These are phyloP conservation scores for Ceyx cyanopectus DNA, from an alignment of 2,113 vertebrate genomes.

Conservation along the genomic window DNA sequence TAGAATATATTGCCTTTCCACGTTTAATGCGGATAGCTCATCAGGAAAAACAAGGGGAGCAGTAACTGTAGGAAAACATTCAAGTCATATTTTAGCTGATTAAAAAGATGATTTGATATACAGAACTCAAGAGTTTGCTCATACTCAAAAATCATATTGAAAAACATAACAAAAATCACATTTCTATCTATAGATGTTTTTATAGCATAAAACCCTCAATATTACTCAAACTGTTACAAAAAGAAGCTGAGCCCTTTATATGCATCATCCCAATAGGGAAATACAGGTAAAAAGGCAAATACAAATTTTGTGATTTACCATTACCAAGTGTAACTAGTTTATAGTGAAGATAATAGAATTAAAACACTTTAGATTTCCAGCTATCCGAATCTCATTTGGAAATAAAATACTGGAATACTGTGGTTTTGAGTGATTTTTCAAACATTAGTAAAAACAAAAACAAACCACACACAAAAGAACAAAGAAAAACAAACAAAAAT, in stretches of 20 bases:
- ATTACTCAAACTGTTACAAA: neutral
- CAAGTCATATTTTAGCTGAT: neutral
- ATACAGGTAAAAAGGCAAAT: neutral
- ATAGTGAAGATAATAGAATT: rapidly evolving
- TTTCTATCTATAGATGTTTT: too few relatives aligned
- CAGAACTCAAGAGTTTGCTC: neutral
- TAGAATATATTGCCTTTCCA: neutral
- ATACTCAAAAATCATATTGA: neutral
- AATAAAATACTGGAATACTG: neutral
- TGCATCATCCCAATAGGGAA: neutral
- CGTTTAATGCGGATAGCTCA: neutral
- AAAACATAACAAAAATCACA: neutral
- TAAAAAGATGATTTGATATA: neutral
- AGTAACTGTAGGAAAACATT: neutral
- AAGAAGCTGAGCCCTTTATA: neutral
- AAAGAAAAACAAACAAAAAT: too few relatives aligned
- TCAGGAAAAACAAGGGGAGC: neutral
- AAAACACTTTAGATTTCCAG: neutral
- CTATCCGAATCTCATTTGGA: rapidly evolving
- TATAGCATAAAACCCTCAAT: neutral
- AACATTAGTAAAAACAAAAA: rapidly evolving
- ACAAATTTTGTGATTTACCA: neutral
- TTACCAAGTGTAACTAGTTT: neutral
- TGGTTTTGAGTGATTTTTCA: neutral
- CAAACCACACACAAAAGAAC: neutral